Percentiles rank a stretch among this genome's conserved stretches.
Conservation (phyloP, 23 tunicate genomes). For the Ascidia mentula region DNA sequence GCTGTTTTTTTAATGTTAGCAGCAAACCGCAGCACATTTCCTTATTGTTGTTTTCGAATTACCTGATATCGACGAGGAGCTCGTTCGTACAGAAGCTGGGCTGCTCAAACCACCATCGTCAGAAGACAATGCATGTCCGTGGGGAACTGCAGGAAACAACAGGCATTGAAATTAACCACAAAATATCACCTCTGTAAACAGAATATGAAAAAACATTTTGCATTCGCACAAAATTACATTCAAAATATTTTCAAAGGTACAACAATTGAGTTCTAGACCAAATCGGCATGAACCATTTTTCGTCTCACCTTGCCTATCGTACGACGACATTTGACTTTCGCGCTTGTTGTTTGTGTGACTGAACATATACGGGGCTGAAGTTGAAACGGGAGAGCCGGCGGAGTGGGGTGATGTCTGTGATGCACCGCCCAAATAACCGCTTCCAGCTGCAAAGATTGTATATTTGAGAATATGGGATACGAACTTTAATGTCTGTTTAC, state of each 20-base stretch:
- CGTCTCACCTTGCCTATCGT: conserved; percentile 56
- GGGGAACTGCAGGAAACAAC: neutral
- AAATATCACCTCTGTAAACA: no score
- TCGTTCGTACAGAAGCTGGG: conserved; percentile 67
- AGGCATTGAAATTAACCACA: neutral
- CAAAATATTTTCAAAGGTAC: no score
- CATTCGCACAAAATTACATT: no score
- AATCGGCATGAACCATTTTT: no score
- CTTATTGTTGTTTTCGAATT: no score
- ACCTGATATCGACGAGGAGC: conserved; percentile 87
- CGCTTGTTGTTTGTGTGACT: conserved; percentile 22
- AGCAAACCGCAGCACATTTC: no score
- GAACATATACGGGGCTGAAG: conserved; percentile 44
- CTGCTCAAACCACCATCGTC: conserved; percentile 65
- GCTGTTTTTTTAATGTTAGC: no score
- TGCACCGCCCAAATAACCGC: conserved; percentile 64
- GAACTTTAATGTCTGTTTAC: no score
- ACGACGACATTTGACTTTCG: conserved; percentile 54
- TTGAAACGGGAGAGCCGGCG: conserved; percentile 44
- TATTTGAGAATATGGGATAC: no score
- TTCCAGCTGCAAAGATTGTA: conserved; percentile 24
- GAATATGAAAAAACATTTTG: no score
- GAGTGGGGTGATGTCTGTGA: conserved; percentile 66
- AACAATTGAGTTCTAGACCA: no score
- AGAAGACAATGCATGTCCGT: conserved; percentile 26